Base-by-base conservation (phyloP, 2,113 vertebrate genomes). In the Oxyruncus cristatus region DNA sequence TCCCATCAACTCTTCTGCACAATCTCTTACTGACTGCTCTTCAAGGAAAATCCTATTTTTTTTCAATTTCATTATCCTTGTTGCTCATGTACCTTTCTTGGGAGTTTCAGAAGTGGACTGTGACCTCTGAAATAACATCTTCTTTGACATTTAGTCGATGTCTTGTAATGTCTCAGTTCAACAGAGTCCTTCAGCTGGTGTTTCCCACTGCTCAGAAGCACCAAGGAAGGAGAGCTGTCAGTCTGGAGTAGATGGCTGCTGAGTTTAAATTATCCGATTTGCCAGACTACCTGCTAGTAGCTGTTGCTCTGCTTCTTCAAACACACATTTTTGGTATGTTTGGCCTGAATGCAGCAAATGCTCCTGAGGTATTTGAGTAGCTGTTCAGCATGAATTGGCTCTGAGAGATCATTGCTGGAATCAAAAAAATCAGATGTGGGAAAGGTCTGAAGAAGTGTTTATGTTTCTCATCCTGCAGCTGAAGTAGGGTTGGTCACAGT, bases 251-350 rank as follows among this genome's bases (percentile, higher is more conserved):
- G 46, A 39, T 76, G 47, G 21, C 67, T 94, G 33, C 65, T 93
- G 83, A 81, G 92, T 88, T 89, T 67, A 87, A 89, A 82, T 71
- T 39, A 86, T 49, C 76, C 89, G 73, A n/a, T 95, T 96, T 95
- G 35, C 65, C 84, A 49, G 75, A 61, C 68, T 50, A 53, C 84
- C 78, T 88, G 35, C 88, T 92, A 63, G 55, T 72, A 83, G 44
- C 56, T 75, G 58, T 88, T 85, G 65, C 42, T 70, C 39, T 1
- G 11, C 71, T 91, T 77, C 75, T 83, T 92, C 67, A 92, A 89
- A 82, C 33, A 63, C 16, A 66, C 24, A 2, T 89, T 92, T 92
- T 75, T 5, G 1, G 53, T 78, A 26, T 4, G 9, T 67, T 58
- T 71, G 78, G 47, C 24, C 42, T 67, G 58, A 92, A 56, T 44